Base-by-base conservation (phyloP, 2,797 vertebrate genomes). In the Enteromius unitaeniatus region DNA sequence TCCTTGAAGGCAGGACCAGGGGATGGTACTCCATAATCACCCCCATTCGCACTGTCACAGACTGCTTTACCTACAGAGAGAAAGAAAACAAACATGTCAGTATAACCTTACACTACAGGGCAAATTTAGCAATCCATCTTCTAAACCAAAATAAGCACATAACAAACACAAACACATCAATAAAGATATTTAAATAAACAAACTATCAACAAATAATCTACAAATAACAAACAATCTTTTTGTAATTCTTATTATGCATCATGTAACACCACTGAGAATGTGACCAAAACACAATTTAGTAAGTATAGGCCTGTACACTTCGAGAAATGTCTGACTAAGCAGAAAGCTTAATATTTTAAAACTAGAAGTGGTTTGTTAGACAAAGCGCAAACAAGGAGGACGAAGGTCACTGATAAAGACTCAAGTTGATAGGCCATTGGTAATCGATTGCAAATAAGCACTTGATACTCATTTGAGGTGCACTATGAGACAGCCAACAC, bases 1-100 rank as follows among this genome's bases (percentile, higher is more conserved):
- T 96, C 96, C 86, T 96, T 96, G 91, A 96, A 96, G 1, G 95
- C 93, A 1, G 95, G 95, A 3, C 93, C 94, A 0, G 95, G 94
- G 83, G 91, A 91, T 6, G 92, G 93, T 0, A 93, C 87, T 0
- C 94, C 95, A 47, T 94, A 95, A 87, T 95, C 95, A 1, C 85
- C 93, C 0, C 87, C 86, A 75, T 86, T 85, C 14, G 72, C 89
- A 0, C 72, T 84, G 23, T 94, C 94, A 4, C 55, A 87, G 10
- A 85, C 86, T 23, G 91, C 92, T 90, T 96, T 95, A 92, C 94
- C 95, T 96, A 82, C 1, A 88, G 70, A 58, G 40, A 83, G 68
- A 83, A 9, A 64, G 64, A 15, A 75, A 60, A 78, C 17, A 34
- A 60, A 47, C 0, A 28, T 26, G 58, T 85, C 80, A 69, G 31